A percentile compares a stretch with the other conserved stretches of the same genome.
Evolutionary conservation across 2,888 invertebrate genomes (phyloP).

Genomic region (Pyrocoelia pectoralis): DNA sequence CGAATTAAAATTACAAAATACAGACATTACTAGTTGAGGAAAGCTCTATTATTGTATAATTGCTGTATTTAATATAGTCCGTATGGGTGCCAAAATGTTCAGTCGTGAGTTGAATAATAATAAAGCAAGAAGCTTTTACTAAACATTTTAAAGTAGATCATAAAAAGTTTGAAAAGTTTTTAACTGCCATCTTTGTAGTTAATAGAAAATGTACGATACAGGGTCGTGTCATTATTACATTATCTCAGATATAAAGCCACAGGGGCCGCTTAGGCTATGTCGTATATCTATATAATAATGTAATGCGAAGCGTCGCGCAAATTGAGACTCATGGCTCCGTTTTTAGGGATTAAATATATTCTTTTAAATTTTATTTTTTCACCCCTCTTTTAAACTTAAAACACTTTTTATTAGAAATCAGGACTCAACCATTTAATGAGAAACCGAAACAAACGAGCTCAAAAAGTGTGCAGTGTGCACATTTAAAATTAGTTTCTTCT

Average conservation of each 20-base stretch:
- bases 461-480: too few species aligned
- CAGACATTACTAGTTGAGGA: too few species aligned
- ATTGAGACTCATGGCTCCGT: constrained; percentile 50
- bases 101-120: not conserved
- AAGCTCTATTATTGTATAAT: too few species aligned
- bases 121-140: constrained; percentile 20
- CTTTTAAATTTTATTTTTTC: constrained; percentile 33
- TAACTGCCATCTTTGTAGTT: constrained; percentile 48
- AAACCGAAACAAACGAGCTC: too few species aligned
- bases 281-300: constrained; percentile 50
- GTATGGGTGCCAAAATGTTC: too few species aligned
- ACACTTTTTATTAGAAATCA: constrained; percentile 31
- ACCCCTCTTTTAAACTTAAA: constrained; percentile 30
- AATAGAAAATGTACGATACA: constrained; percentile 50
- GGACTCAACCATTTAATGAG: constrained; percentile 12
- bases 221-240: constrained; percentile 53
- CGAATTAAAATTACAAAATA: too few species aligned
- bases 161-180: constrained; percentile 48
- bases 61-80: too few species aligned
- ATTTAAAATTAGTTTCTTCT: too few species aligned
- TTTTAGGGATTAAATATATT: constrained; percentile 43
- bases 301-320: constrained; percentile 47
- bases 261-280: constrained; percentile 49
- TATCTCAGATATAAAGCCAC: constrained; percentile 47
- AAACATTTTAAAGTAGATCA: constrained; percentile 22